These are phyloP conservation scores for Percopsis omiscomaycus DNA, from an alignment of 2,797 vertebrate species.

Conservation along the genomic window DNA sequence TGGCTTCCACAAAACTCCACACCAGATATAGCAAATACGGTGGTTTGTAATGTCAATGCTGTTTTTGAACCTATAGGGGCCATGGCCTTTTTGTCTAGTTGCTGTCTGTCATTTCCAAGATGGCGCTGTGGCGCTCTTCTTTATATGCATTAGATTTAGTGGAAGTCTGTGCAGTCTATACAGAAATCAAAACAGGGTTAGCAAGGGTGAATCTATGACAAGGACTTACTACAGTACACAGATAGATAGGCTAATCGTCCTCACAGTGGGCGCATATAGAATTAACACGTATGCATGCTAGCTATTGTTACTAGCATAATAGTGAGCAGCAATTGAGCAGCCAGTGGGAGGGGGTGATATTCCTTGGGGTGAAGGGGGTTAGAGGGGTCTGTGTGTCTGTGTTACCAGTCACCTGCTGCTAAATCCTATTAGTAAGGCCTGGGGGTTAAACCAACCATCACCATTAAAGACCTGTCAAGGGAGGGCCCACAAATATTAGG, in stretches of 20 bases:
- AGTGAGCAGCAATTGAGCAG: conserved; percentile 49
- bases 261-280: conserved; percentile 50
- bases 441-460: conserved; percentile 81
- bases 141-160: conserved; percentile 69
- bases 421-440: conserved; percentile 79
- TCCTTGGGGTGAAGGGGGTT: conserved; percentile 74
- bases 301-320: not conserved
- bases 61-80: conserved; percentile 54
- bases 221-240: conserved; percentile 23
- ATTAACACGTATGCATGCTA: conserved; percentile 40
- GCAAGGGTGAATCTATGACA: conserved; percentile 39
- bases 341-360: conserved; percentile 59
- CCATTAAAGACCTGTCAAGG: conserved; percentile 81
- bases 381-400: conserved; percentile 71
- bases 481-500: conserved; percentile 81
- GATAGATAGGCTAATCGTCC: conserved; percentile 31
- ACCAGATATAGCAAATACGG: conserved; percentile 36
- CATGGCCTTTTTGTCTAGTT: conserved; percentile 69
- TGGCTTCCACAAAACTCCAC: conserved; percentile 8
- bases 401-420: conserved; percentile 80
- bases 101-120: conserved; percentile 72
- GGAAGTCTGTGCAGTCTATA: conserved; percentile 59
- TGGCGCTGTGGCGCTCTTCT: conserved; percentile 57
- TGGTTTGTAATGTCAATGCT: conserved; percentile 49
- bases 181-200: conserved; percentile 53